Evolutionary conservation across 2,797 vertebrate species (phyloP).

Genomic region (Helicolenus hilgendorfi): DNA sequence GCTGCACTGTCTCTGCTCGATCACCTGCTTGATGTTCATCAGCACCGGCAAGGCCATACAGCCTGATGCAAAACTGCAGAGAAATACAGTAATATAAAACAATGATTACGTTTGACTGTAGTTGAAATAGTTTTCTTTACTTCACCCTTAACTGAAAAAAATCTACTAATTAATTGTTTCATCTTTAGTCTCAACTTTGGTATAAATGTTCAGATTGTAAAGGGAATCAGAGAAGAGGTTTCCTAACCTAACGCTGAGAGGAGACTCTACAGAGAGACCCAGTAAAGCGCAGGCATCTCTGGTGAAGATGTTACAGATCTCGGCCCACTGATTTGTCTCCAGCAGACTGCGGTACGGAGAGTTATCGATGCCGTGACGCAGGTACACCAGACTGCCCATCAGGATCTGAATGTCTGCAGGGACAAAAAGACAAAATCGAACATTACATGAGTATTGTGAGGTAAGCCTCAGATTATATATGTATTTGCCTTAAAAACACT

Average conservation of each 20-base stretch:
- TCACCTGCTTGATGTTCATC: constrained; percentile 97
- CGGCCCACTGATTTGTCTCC: constrained; percentile 94
- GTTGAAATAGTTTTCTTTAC: not conserved
- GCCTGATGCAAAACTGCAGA: constrained; percentile 92
- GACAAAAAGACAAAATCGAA: not conserved
- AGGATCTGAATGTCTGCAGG: constrained; percentile 94
- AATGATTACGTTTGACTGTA: not conserved
- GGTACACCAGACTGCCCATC: constrained; percentile 95
- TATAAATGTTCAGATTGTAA: not conserved
- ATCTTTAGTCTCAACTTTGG: not conserved
- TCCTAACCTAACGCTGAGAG: constrained; percentile 94
- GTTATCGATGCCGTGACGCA: constrained; percentile 94
- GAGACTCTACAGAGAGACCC: constrained; percentile 95
- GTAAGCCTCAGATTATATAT: not conserved
- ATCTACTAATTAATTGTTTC: not conserved
- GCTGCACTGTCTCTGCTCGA: constrained; percentile 95
- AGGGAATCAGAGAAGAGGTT: not conserved
- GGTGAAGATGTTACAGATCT: constrained; percentile 96
- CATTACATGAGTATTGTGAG: not conserved
- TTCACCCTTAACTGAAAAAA: not conserved
- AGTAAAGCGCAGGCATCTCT: constrained; percentile 94
- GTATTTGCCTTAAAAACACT: not conserved
- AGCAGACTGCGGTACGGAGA: constrained; percentile 94
- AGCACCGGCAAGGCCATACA: constrained; percentile 95
- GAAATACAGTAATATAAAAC: constrained; percentile 2